phyloP scores from a whole-genome alignment of 1,140 invertebrate species.

The Wasmannia auropunctata region DNA sequence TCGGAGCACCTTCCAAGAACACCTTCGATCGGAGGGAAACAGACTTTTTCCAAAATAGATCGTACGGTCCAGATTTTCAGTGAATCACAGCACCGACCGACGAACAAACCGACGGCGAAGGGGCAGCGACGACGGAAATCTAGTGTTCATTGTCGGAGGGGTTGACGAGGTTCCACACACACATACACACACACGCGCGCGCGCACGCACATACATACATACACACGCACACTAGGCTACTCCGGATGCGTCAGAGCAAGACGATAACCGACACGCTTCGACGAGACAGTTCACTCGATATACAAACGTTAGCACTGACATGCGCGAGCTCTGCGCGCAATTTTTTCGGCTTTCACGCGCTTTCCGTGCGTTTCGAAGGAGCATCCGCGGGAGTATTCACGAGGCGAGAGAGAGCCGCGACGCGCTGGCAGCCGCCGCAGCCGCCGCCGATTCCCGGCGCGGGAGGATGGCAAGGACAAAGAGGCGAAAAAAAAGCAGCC shows the following conservation, averaged over 20 bases:
- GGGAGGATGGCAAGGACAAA: slow-evolving; percentile 76
- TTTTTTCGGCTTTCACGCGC: slow-evolving; percentile 33
- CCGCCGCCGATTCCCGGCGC: slow-evolving; percentile 66
- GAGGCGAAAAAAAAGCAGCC: slow-evolving; percentile 69
- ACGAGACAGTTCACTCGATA: neutral
- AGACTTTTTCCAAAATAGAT: neutral
- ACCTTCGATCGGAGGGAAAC: neutral
- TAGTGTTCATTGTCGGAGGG: neutral
- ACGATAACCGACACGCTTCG: neutral
- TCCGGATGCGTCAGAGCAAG: too few species aligned
- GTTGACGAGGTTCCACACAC: neutral
- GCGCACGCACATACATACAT: too few species aligned
- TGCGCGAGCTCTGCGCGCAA: neutral
- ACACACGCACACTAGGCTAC: too few species aligned
- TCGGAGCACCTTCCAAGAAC: neutral
- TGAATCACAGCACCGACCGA: slow-evolving; percentile 22
- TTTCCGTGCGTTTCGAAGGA: slow-evolving; percentile 65
- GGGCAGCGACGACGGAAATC: neutral
- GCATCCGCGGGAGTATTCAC: slow-evolving; percentile 69
- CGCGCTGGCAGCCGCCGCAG: slow-evolving; percentile 60
- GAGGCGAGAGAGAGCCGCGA: slow-evolving; percentile 65
- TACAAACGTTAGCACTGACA: slow-evolving; percentile 23
- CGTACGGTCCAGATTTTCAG: neutral
- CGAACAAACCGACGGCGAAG: neutral
- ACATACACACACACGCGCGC: too few species aligned